Evolutionary conservation across 2,888 invertebrate genomes (phyloP).

Genomic region (Scaptomyza reducta): DNA sequence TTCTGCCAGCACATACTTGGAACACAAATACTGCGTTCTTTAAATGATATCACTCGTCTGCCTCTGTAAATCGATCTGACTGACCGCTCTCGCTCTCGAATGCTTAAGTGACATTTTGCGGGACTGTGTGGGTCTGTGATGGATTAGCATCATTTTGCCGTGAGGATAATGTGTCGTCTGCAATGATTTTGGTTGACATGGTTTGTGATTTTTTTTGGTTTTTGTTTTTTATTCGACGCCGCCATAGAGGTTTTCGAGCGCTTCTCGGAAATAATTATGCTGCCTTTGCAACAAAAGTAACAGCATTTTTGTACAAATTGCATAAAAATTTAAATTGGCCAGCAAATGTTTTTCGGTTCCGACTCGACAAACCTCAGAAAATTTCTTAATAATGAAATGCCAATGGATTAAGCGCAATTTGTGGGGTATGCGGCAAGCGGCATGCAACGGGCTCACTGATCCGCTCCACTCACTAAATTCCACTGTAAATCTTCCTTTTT

Average conservation of each 20-base stretch:
- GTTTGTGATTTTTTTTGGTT: conserved; percentile 29
- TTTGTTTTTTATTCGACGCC: conserved; percentile 38
- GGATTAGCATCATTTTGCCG: conserved; percentile 83
- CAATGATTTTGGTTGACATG: conserved; percentile 80
- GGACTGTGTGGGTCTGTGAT: conserved; percentile 74
- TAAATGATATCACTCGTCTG: conserved; percentile 56
- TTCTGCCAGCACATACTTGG: conserved; percentile 6
- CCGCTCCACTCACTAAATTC: conserved; percentile 40
- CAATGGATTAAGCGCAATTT: conserved; percentile 79
- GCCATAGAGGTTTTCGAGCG: conserved; percentile 24
- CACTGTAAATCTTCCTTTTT: conserved; percentile 47
- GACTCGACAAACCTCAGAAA: conserved; percentile 52
- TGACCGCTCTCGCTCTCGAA: conserved; percentile 55
- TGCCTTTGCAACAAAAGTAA: conserved; percentile 78
- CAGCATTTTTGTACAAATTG: conserved; percentile 83
- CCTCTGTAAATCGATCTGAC: conserved; percentile 37
- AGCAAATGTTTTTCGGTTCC: conserved; percentile 41
- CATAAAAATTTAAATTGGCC: conserved; percentile 80
- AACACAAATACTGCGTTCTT: conserved; percentile 47
- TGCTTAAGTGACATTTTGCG: conserved; percentile 78
- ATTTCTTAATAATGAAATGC: conserved; percentile 81
- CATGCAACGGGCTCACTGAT: conserved; percentile 45
- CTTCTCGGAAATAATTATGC: conserved; percentile 84
- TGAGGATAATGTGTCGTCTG: conserved; percentile 82
- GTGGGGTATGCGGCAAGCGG: conserved; percentile 59